Evolutionary conservation across 2,797 vertebrate species (phyloP), one percentile per base, ranked within the genome.

Genomic region (Poecilia wingei): DNA sequence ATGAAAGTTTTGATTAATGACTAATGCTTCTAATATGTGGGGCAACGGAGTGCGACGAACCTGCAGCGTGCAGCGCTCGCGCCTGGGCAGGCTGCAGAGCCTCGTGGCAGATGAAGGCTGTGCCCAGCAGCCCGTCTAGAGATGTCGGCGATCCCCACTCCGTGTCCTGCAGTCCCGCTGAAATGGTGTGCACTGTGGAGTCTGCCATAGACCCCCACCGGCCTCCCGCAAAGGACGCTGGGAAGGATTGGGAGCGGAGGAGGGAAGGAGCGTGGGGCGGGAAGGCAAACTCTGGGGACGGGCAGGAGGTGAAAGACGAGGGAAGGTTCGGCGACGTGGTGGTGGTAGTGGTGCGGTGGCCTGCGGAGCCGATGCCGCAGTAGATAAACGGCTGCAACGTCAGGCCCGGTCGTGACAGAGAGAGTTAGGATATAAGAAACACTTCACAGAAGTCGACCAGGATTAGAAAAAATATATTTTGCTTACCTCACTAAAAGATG

Each of bases 81-180:
- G 97, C 92, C 68, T 98, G 96, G 0, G 93, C 18, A 0, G 85
- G 95, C 91, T 97, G 98, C 90, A 99, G 94, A 55, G 96, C 96
- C 86, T 99, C 98, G 0, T 97, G 97, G 90, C 98, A 99, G 93
- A 99, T 98, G 88, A 97, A 97, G 75, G 98, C 97, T 0, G 97
- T 95, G 71, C 97, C 98, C 51, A 99, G 94, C 82, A 98, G 96
- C 0, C 98, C 98, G 66, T 98, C 97, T 74, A 99, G 93, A 1
- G 98, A 99, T 0, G 98, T 97, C 36, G 98, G 98, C 12, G 96
- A 97, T 16, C 98, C 98, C 98, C 98, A 99, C 78, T 97, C 97
- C 0, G 92, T 98, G 92, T 99, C 98, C 93, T 99, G 98, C 61
- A 97, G 96, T 39, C 98, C 98, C 0, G 98, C 98, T 0, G 96